Conservation (phyloP, 2,113 vertebrate genomes). For the Gambusia affinis region DNA sequence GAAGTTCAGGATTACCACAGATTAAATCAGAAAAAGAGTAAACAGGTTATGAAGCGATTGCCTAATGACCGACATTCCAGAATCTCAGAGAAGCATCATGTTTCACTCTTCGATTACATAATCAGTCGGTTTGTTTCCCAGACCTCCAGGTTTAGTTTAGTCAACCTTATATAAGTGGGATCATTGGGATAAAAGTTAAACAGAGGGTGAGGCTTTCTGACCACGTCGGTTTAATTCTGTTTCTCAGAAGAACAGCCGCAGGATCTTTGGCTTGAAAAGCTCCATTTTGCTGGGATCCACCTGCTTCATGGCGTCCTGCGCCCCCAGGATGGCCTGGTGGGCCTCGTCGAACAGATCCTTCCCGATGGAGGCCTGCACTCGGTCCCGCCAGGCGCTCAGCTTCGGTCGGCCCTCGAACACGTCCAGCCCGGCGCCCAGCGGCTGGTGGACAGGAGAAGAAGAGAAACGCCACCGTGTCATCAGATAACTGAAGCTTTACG, state of each 20-base stretch:
- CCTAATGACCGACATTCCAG: background rate
- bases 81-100: background rate
- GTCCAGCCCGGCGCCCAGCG: conserved; percentile 75
- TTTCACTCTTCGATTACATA: conserved; percentile 3
- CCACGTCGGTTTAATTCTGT: background rate
- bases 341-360: conserved; percentile 72
- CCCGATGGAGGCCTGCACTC: conserved; percentile 65
- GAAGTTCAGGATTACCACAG: background rate
- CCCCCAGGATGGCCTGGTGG: conserved; percentile 62
- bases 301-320: conserved; percentile 43
- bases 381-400: conserved; percentile 71
- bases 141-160: background rate
- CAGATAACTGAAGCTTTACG: too few relatives aligned
- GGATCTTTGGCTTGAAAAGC: conserved; percentile 64
- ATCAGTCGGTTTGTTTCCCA: background rate
- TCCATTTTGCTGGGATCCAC: conserved; percentile 62
- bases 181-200: background rate
- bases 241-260: conserved; percentile 63
- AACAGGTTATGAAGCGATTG: background rate
- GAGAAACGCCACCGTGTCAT: background rate
- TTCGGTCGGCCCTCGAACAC: conserved; percentile 78
- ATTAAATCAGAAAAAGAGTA: background rate
- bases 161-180: background rate
- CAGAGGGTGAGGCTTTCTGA: background rate
- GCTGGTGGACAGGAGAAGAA: conserved; percentile 58